phyloP scores from a whole-genome alignment of 2,888 invertebrate genomes.

The Tridacna gigas region DNA sequence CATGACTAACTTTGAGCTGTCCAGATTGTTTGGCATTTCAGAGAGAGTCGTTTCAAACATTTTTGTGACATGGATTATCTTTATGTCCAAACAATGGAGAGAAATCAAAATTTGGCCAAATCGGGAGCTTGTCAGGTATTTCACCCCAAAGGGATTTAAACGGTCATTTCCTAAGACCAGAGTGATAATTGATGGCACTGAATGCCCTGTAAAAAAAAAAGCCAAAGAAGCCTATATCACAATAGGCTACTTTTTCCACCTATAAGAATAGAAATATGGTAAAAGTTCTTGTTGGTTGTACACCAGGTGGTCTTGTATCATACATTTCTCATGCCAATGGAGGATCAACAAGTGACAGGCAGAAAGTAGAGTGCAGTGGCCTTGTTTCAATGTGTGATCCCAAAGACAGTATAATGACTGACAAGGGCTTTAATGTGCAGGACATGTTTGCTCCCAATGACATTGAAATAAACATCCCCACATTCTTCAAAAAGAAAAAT shows the following conservation, averaged over 20 bases:
- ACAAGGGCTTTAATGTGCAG: too few species aligned
- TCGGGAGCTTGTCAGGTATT: conserved; percentile 56
- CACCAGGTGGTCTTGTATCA: too few species aligned
- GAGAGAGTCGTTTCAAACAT: conserved; percentile 55
- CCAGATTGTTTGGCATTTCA: conserved; percentile 51
- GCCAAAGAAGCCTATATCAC: neutral
- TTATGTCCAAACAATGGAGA: conserved; percentile 61
- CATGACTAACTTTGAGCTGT: conserved; percentile 50
- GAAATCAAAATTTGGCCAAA: conserved; percentile 62
- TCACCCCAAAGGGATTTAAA: conserved; percentile 61
- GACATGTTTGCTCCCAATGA: too few species aligned
- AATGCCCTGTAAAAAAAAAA: conserved; percentile 61
- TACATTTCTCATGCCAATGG: too few species aligned
- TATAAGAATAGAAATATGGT: too few species aligned
- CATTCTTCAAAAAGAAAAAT: conserved; percentile 62
- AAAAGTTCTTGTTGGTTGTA: too few species aligned
- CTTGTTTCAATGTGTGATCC: too few species aligned
- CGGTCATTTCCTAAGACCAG: conserved; percentile 61
- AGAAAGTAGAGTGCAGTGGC: too few species aligned
- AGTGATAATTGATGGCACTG: conserved; percentile 69
- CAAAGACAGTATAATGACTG: too few species aligned
- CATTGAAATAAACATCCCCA: too few species aligned
- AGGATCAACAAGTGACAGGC: too few species aligned
- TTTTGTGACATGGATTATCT: conserved; percentile 58
- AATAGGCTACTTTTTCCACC: too few species aligned